Conservation (phyloP, 2,113 vertebrate species). For the Ammodytes marinus region DNA sequence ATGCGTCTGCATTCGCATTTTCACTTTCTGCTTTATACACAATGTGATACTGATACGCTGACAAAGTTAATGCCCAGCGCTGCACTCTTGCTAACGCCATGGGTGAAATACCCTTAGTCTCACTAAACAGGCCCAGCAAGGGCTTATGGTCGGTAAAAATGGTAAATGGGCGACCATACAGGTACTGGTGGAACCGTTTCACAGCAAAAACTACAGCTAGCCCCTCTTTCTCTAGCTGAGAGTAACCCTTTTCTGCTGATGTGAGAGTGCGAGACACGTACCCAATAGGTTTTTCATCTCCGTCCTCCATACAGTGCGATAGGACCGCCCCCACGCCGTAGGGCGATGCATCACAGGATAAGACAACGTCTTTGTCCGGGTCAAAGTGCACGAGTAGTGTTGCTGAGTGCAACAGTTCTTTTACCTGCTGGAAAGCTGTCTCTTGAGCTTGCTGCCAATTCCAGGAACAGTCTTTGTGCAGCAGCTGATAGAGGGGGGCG, state of each 20-base stretch:
- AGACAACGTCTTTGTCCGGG: not conserved
- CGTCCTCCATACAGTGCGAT: not conserved
- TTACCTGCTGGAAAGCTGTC: not conserved
- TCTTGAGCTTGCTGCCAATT: not conserved
- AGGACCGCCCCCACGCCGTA: not conserved
- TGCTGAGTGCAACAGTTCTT: not conserved
- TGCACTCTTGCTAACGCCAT: not conserved
- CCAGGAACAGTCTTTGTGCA: not conserved
- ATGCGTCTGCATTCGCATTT: not conserved
- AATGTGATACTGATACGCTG: not conserved
- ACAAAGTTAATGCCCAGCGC: not conserved
- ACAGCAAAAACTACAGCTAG: slow-evolving; percentile 22
- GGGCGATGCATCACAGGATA: not conserved
- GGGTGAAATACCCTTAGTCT: slow-evolving; percentile 12
- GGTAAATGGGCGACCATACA: slow-evolving; percentile 27
- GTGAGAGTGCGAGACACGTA: not conserved
- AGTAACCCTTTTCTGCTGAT: not conserved
- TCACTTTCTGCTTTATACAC: not conserved
- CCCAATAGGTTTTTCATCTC: not conserved
- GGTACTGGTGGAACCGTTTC: not conserved
- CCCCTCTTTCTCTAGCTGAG: not conserved
- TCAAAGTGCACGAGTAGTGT: not conserved
- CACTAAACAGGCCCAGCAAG: slow-evolving; percentile 8
- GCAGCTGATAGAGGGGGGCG: not conserved
- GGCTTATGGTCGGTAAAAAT: slow-evolving; percentile 44